Evolutionary conservation across 2,113 vertebrate genomes (phyloP).

Genomic region (Drymodes brunneopygia): DNA sequence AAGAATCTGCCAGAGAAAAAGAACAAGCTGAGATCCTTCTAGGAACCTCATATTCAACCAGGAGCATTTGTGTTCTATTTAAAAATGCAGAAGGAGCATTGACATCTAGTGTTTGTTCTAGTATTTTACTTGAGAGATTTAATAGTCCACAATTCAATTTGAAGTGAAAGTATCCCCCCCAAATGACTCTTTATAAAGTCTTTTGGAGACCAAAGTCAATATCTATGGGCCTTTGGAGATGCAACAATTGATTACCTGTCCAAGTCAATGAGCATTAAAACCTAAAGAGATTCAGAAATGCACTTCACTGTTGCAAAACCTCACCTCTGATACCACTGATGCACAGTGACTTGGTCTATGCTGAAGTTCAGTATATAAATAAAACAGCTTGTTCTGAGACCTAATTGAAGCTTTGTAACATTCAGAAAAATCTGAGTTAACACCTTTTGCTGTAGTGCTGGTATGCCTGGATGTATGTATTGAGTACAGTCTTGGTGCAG

Average conservation of each 20-base stretch:
- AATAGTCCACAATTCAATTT: constrained; percentile 75
- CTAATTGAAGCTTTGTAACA: background rate
- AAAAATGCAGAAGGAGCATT: constrained; percentile 65
- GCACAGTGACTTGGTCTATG: background rate
- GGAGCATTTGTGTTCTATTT: constrained; percentile 14
- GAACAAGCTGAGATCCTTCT: background rate
- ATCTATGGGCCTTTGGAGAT: constrained; percentile 68
- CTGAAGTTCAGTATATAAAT: background rate
- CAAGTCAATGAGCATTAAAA: constrained; percentile 68
- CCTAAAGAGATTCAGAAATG: constrained; percentile 63
- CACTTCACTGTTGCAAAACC: constrained; percentile 1
- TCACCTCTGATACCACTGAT: constrained; percentile 25
- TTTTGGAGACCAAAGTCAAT: constrained; percentile 73
- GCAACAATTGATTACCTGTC: constrained; percentile 76
- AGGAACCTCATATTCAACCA: constrained; percentile 2
- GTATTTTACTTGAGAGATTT: constrained; percentile 73
- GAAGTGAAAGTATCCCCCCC: constrained; percentile 71
- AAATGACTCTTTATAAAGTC: constrained; percentile 73
- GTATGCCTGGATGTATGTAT: background rate
- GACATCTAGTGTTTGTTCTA: constrained; percentile 44
- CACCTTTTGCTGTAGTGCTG: background rate
- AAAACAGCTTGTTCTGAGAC: background rate
- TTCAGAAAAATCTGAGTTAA: background rate
- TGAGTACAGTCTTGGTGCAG: background rate
- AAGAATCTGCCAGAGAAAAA: constrained; percentile 29